Percentiles rank a stretch among this genome's conserved stretches.
Conservation (phyloP, 2,113 vertebrate genomes). For the Columba livia region DNA sequence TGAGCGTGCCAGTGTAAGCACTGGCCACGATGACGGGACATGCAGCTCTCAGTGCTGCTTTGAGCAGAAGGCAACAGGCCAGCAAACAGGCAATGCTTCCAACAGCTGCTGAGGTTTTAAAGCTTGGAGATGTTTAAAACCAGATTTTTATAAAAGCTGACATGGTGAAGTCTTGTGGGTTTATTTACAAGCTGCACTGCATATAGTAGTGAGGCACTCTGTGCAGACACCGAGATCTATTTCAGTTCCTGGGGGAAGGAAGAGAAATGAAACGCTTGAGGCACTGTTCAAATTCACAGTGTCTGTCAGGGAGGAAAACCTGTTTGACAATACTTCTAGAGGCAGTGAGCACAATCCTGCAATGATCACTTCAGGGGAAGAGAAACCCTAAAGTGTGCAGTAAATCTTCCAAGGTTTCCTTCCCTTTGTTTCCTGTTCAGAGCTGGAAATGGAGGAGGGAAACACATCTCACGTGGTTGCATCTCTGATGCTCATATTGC, state of each 20-base stretch:
- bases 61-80: background rate
- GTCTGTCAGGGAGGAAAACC: background rate
- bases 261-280: background rate
- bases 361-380: background rate
- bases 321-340: background rate
- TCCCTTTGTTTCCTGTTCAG: background rate
- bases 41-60: background rate
- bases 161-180: background rate
- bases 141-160: background rate
- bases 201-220: background rate
- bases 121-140: background rate
- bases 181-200: background rate
- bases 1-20: background rate
- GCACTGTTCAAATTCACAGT: background rate
- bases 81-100: background rate
- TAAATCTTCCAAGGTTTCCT: background rate
- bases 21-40: fast-evolving
- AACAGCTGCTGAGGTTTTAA: background rate
- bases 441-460: background rate
- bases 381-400: background rate
- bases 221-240: background rate
- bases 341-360: background rate
- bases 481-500: background rate
- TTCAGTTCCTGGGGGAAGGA: background rate
- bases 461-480: background rate